These are phyloP conservation scores for Chlamydotis undulata DNA, from an alignment of 2,113 vertebrate species.

Conservation along the genomic window DNA sequence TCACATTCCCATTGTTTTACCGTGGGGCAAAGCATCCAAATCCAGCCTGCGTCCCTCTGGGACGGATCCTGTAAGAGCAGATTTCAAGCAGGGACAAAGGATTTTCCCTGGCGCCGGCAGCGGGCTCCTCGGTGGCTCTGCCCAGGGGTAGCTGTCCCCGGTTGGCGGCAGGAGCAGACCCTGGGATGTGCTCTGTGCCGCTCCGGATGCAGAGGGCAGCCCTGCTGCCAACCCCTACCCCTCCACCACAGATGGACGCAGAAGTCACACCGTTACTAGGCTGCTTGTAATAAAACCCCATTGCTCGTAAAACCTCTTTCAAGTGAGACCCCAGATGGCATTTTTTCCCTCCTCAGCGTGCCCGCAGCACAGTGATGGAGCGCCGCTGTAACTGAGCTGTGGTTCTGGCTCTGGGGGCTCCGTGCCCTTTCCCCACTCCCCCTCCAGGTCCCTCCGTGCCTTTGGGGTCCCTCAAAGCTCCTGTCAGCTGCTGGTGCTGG, in stretches of 20 bases:
- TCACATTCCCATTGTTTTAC: not conserved
- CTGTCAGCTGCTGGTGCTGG: not conserved
- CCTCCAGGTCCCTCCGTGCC: not conserved
- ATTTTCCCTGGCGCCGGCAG: rapidly evolving
- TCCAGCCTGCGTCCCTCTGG: not conserved
- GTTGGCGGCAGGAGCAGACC: not conserved
- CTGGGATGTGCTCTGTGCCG: not conserved
- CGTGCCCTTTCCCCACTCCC: not conserved
- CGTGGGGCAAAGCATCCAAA: not conserved
- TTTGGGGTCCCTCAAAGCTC: rapidly evolving
- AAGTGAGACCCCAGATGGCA: conserved; percentile 31
- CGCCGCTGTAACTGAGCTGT: not conserved
- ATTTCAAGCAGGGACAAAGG: not conserved
- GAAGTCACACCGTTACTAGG: not conserved
- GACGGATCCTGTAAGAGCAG: not conserved
- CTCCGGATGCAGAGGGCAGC: rapidly evolving
- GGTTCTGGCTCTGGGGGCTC: not conserved
- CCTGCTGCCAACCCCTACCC: rapidly evolving
- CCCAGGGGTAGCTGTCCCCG: rapidly evolving
- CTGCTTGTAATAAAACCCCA: conserved; percentile 19
- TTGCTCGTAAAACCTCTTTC: conserved; percentile 27
- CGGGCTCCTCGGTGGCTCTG: not conserved
- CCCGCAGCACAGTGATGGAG: not conserved
- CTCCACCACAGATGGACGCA: not conserved
- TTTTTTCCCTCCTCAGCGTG: not conserved